A percentile compares a stretch with the other conserved stretches of the same genome.
phyloP scores from a whole-genome alignment of 1,140 invertebrate genomes.

The Charaxes varanes region DNA sequence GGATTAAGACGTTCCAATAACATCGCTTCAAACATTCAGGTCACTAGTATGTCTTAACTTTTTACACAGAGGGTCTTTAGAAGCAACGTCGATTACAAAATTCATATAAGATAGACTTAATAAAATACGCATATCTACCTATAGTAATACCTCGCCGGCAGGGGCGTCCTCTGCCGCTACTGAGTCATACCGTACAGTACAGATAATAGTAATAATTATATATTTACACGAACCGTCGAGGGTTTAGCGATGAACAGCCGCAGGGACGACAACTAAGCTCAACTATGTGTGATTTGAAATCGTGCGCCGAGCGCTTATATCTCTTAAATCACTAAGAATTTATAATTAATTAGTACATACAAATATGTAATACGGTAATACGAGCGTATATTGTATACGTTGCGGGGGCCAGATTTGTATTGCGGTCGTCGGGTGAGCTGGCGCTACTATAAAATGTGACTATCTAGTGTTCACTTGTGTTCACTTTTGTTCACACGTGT shows the following conservation, averaged over 20 bases:
- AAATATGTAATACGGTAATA: conserved; percentile 50
- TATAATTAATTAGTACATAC: conserved; percentile 65
- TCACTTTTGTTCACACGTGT: no score
- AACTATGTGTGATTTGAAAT: conserved; percentile 71
- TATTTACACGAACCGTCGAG: conserved; percentile 72
- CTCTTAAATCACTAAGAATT: conserved; percentile 65
- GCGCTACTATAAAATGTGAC: conserved; percentile 1
- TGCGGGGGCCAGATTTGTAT: conserved; percentile 22
- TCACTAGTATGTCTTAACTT: conserved; percentile 73
- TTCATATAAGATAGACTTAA: conserved; percentile 72
- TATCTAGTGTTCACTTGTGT: no score
- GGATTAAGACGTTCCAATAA: conserved; percentile 59
- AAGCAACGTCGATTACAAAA: conserved; percentile 73
- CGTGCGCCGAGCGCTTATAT: conserved; percentile 61
- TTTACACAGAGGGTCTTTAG: conserved; percentile 72
- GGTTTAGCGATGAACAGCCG: conserved; percentile 67
- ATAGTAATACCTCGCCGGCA: conserved; percentile 44
- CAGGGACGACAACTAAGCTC: conserved; percentile 70
- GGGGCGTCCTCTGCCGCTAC: conserved; percentile 25
- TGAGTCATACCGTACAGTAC: conserved; percentile 65
- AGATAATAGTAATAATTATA: conserved; percentile 71
- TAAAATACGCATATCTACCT: conserved; percentile 73
- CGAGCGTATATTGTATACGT: conserved; percentile 43
- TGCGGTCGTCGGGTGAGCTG: conserved; percentile 6
- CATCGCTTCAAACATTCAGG: conserved; percentile 70